Base-by-base conservation (phyloP, 2,888 invertebrate species). In the Molanna angustata region DNA sequence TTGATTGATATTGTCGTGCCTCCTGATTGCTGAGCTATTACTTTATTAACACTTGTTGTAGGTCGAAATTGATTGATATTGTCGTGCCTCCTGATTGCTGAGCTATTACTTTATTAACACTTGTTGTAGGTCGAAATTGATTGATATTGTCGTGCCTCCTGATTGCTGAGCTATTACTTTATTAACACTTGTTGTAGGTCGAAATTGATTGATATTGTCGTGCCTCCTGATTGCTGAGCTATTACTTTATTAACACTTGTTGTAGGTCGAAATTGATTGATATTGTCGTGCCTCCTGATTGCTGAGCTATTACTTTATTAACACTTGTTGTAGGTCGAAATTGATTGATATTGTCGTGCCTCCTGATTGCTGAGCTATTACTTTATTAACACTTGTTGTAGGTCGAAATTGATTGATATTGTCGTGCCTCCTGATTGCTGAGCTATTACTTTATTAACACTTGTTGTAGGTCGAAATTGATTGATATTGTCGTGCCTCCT, bases 131-230 rank as follows among this genome's bases (percentile, higher is more conserved):
- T n/a, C n/a, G n/a, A n/a, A n/a, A n/a, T 35, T 35, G 4, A 35
- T 13, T 6, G 9, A 11, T 13, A 11, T n/a, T 13, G 13, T 13
- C 13, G 6, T 35, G 4, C 35, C 35, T n/a, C 35, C 35, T 11
- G 35, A 35, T 35, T n/a, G 35, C 13, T 35, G 7, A 14, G 35
- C 35, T 35, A 35, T 13, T 35, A 11, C 35, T 35, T 35, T 35
- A n/a, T 35, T 13, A 13, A 13, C 35, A 13, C 13, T 35, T 35
- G 9, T 35, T 9, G 13, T n/a, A n/a, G n/a, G n/a, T n/a, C n/a
- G n/a, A n/a, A n/a, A n/a, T 35, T 35, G 4, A 35, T 13, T 6
- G 9, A 11, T 13, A 11, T n/a, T 13, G 13, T 13, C 13, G 6
- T 35, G 4, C 35, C 35, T n/a, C 35, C 35, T 11, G 35, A 35